Percentiles rank a stretch among this genome's conserved stretches.
phyloP scores from a whole-genome alignment of 2,888 invertebrate genomes.

The Perizoma flavofasciatum region DNA sequence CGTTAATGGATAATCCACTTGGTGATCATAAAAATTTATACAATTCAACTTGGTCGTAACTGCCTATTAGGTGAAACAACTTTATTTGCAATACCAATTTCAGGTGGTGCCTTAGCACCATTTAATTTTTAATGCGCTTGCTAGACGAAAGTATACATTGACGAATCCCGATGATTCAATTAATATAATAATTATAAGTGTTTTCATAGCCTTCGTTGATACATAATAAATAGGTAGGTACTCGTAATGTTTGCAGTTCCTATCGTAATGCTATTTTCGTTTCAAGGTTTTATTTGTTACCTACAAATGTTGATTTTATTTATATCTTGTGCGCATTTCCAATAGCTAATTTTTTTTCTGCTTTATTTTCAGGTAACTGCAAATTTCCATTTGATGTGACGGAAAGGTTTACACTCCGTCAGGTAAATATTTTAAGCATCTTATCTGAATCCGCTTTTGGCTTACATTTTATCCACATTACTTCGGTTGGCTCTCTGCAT shows the following conservation, averaged over 20 bases:
- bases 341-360: not conserved
- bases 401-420: too few relatives aligned
- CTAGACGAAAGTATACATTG: not conserved
- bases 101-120: slow-evolving; percentile 1
- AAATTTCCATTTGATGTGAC: not conserved
- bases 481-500: slow-evolving; percentile 21
- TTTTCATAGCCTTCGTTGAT: not conserved
- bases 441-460: slow-evolving; percentile 17
- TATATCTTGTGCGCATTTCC: not conserved
- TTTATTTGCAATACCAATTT: slow-evolving; percentile 11
- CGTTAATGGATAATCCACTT: slow-evolving; percentile 28
- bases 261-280: slow-evolving; percentile 6
- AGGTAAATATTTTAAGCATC: too few relatives aligned
- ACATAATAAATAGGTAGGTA: not conserved
- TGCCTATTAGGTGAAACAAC: slow-evolving; percentile 13
- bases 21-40: slow-evolving; percentile 17
- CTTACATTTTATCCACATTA: slow-evolving; percentile 12
- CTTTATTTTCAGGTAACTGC: slow-evolving; percentile 3
- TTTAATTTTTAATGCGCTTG: not conserved
- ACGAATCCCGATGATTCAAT: not conserved
- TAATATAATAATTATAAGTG: too few relatives aligned
- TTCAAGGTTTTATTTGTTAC: slow-evolving; percentile 3
- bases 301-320: not conserved
- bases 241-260: slow-evolving; percentile 4
- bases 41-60: slow-evolving; percentile 17